Conservation (phyloP, 1,140 invertebrate species). For the Zophobas atratus region DNA sequence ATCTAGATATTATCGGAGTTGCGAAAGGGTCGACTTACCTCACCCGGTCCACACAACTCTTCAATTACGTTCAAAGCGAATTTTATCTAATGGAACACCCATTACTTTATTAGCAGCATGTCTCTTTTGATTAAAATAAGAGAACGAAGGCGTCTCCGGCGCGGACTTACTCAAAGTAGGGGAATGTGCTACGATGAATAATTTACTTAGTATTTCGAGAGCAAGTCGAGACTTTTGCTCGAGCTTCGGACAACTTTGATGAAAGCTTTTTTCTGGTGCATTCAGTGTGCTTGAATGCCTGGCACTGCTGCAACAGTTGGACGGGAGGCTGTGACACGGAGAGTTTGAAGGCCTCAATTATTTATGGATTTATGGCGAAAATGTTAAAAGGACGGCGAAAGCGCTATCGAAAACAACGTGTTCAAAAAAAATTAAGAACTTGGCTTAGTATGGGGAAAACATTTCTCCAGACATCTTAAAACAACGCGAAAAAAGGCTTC, state of each 20-base stretch:
- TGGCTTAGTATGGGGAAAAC: too few species aligned
- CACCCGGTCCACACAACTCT: constrained; percentile 17
- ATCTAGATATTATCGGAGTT: constrained; percentile 2
- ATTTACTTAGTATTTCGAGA: constrained; percentile 31
- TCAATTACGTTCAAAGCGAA: constrained; percentile 26
- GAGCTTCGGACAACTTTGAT: neutral
- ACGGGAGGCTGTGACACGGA: too few species aligned
- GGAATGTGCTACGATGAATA: constrained; percentile 17
- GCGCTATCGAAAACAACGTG: too few species aligned
- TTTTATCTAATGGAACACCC: constrained; percentile 42
- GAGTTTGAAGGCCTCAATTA: too few species aligned
- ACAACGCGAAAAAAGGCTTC: too few species aligned
- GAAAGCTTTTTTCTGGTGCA: neutral
- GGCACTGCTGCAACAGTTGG: too few species aligned
- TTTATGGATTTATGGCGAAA: too few species aligned
- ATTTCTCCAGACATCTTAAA: too few species aligned
- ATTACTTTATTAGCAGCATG: constrained; percentile 28
- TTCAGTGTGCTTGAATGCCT: too few species aligned
- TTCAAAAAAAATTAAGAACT: too few species aligned
- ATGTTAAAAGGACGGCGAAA: too few species aligned
- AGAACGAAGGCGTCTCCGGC: constrained; percentile 8
- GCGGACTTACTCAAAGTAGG: constrained; percentile 17
- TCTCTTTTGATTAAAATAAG: constrained; percentile 35
- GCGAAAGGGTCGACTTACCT: neutral
- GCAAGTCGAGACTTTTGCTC: neutral